phyloP scores from a whole-genome alignment of 2,113 vertebrate genomes.

The Charadrius vociferus region DNA sequence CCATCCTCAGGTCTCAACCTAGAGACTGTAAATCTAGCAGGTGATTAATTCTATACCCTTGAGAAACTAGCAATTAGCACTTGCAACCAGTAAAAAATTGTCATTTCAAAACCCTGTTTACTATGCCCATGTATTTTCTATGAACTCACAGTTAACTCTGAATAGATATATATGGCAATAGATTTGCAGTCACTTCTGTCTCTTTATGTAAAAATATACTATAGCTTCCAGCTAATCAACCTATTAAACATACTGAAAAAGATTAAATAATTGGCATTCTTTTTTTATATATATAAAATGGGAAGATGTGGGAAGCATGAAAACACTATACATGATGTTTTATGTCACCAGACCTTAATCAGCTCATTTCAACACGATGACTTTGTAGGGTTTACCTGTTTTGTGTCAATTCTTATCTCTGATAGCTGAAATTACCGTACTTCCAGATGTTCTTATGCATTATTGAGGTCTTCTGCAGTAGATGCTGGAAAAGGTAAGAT shows the following conservation, averaged over 20 bases:
- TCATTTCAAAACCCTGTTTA: constrained; percentile 85
- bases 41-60: constrained; percentile 99
- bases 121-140: constrained; percentile 81
- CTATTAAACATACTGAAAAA: constrained; percentile 71
- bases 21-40: constrained; percentile 93
- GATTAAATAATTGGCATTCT: constrained; percentile 76
- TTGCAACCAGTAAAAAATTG: constrained; percentile 89
- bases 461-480: constrained; percentile 85
- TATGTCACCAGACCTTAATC: constrained; percentile 85
- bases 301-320: constrained; percentile 67
- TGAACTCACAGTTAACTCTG: constrained; percentile 79
- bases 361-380: constrained; percentile 85
- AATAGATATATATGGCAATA: constrained; percentile 66
- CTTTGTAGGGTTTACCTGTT: constrained; percentile 90
- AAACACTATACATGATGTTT: constrained; percentile 79
- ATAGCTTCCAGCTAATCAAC: constrained; percentile 78
- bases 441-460: constrained; percentile 87
- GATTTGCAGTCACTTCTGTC: constrained; percentile 75
- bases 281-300: constrained; percentile 69
- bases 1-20: constrained; percentile 92
- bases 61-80: constrained; percentile 91
- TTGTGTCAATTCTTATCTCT: constrained; percentile 88
- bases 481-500: constrained; percentile 88
- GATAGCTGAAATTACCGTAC: constrained; percentile 83
- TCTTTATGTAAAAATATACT: constrained; percentile 79